Base-by-base conservation (phyloP, 2,888 invertebrate genomes). In the Julus scanicus region DNA sequence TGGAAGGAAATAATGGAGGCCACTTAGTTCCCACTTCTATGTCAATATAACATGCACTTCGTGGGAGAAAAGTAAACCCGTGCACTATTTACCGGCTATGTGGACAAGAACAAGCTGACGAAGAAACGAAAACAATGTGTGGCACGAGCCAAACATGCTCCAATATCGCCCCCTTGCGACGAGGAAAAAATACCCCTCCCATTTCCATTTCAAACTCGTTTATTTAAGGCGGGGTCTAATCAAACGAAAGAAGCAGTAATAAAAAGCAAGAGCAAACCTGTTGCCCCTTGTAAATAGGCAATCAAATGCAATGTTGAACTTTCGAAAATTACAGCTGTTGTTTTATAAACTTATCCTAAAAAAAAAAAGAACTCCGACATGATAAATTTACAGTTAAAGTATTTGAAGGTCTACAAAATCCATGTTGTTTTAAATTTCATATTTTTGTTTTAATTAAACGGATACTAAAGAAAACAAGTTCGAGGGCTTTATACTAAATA, bases 31-130 rank as follows among this genome's bases (percentile, higher is more conserved):
- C 80, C 37, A 37, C 80, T 80, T 80, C 13, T 37, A 37, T 13
- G 80, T 80, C 29, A 80, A 80, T 80, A 71, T 71, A 71, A 20
- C 71, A 29, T 29, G 71, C 71, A 71, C 71, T 71, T 71, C 29
- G 20, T 71, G 71, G 29, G 71, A 5, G 71, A 71, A 71, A 71
- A 20, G 71, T 29, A 71, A 71, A 29, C 71, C 71, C 1, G 6
- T 29, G 71, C 17, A 29, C 71, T 63, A 63, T 63, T 63, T 63
- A 63, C 63, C n/a, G 0, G 3, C 63, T 63, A 3, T 17, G 63
- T 6, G n/a, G 63, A 17, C 63, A 17, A 11, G 13, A 3, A 17
- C 9, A 17, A 53, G 11, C 53, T 53, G 53, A n/a, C 63, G 63
- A 63, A 63, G 71, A 71, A 71, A 29, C 29, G 71, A 71, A 29